Evolutionary conservation across 2,888 invertebrate species (phyloP).

Genomic region (Himalopsyche tibetana): DNA sequence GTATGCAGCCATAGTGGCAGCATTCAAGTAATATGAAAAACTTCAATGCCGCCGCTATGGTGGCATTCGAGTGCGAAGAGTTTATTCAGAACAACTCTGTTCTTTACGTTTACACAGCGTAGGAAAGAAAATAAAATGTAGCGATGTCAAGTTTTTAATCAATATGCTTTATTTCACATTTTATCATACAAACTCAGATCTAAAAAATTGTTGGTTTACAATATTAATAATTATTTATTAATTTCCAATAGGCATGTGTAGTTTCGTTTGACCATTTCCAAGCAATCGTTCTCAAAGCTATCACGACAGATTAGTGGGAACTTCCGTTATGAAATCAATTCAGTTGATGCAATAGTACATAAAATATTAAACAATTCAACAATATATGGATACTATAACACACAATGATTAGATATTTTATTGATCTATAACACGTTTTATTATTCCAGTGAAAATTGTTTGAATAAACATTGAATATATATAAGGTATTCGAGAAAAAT

Average conservation of each 20-base stretch:
- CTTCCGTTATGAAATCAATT: not conserved
- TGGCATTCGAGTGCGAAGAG: no score
- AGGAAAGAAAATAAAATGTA: no score
- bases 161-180: slow-evolving; percentile 60
- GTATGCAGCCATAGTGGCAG: no score
- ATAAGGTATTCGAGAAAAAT: not conserved
- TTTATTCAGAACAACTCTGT: no score
- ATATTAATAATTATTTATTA: slow-evolving; percentile 29
- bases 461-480: not conserved
- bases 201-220: slow-evolving; percentile 44
- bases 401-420: slow-evolving; percentile 43
- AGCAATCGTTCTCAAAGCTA: slow-evolving; percentile 30
- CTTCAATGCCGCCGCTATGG: no score
- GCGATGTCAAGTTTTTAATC: slow-evolving; percentile 13
- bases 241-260: slow-evolving; percentile 30
- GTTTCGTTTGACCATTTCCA: slow-evolving; percentile 28
- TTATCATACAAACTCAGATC: slow-evolving; percentile 60
- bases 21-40: no score
- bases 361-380: slow-evolving; percentile 48
- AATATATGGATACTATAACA: slow-evolving; percentile 41
- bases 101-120: no score
- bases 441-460: slow-evolving; percentile 24
- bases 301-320: not conserved
- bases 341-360: slow-evolving; percentile 33
- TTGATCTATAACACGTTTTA: slow-evolving; percentile 40